Evolutionary conservation across 2,888 invertebrate species (phyloP).

Genomic region (Callyntrura guangdongensis): DNA sequence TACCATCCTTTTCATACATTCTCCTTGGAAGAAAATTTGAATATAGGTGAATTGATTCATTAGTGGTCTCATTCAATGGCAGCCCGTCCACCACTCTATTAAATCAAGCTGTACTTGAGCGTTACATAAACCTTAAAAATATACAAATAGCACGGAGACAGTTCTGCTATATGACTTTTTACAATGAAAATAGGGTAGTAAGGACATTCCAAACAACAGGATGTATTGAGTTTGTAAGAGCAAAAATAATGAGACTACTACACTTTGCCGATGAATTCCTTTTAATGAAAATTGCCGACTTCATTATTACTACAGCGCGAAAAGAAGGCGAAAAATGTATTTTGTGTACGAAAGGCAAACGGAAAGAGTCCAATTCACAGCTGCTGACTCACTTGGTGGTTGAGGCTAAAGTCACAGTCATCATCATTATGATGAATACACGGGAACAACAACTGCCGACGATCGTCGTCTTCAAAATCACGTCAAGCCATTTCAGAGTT

Average conservation of each 20-base stretch:
- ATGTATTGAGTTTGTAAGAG: constrained; percentile 21
- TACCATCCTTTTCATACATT: background rate
- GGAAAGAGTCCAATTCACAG: constrained; percentile 70
- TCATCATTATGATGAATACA: constrained; percentile 10
- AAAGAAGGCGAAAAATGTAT: background rate
- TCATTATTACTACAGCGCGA: constrained; percentile 30
- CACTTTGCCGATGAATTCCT: constrained; percentile 30
- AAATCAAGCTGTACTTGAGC: background rate
- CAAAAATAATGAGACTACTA: constrained; percentile 56
- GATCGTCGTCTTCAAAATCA: constrained; percentile 70
- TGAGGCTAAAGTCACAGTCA: constrained; percentile 28
- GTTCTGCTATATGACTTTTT: background rate
- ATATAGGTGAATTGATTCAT: constrained; percentile 16
- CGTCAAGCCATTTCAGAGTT: constrained; percentile 74
- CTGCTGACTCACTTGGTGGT: constrained; percentile 71
- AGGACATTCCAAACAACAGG: too few species aligned
- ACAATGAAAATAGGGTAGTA: background rate
- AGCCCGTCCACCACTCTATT: background rate
- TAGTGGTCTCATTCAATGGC: background rate
- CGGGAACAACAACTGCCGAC: constrained; percentile 29
- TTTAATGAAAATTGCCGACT: constrained; percentile 39
- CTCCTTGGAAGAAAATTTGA: background rate
- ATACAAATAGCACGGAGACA: background rate
- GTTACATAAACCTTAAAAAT: background rate
- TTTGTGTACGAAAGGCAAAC: background rate